Percentiles rank a stretch among this genome's conserved stretches.
phyloP scores from a whole-genome alignment of 2,888 invertebrate genomes.

The Eustalomyia histrio region DNA sequence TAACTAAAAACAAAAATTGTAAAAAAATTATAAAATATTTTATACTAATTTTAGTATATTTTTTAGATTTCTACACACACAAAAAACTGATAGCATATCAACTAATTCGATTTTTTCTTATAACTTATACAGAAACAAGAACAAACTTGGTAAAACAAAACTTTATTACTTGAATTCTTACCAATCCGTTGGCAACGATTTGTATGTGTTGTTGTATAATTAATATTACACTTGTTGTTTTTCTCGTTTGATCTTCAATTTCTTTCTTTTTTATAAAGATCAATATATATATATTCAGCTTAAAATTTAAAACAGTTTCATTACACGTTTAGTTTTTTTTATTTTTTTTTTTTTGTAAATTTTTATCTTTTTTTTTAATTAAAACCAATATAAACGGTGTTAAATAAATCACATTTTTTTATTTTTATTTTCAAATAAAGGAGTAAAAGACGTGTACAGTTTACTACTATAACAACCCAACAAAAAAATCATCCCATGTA shows the following conservation, averaged over 20 bases:
- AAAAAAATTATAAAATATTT: conserved; percentile 12
- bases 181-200: no score
- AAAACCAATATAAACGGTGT: conserved; percentile 45
- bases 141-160: no score
- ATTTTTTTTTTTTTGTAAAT: conserved; percentile 16
- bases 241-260: conserved; percentile 10
- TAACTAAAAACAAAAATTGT: conserved; percentile 18
- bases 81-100: no score
- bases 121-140: no score
- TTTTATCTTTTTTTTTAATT: conserved; percentile 37
- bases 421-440: conserved; percentile 28
- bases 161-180: no score
- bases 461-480: conserved; percentile 13
- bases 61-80: no score
- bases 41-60: conserved; percentile 45
- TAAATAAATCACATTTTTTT: conserved; percentile 62
- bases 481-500: no score
- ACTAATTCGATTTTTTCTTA: no score
- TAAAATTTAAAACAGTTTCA: conserved; percentile 37
- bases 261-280: conserved; percentile 8
- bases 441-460: conserved; percentile 1
- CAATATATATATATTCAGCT: conserved; percentile 23
- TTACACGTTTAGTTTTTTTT: conserved; percentile 18
- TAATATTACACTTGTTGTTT: conserved; percentile 33
- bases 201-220: conserved; percentile 20